Base-by-base conservation (phyloP, 2,113 vertebrate genomes). In the Leptobrachium ailaonicum region DNA sequence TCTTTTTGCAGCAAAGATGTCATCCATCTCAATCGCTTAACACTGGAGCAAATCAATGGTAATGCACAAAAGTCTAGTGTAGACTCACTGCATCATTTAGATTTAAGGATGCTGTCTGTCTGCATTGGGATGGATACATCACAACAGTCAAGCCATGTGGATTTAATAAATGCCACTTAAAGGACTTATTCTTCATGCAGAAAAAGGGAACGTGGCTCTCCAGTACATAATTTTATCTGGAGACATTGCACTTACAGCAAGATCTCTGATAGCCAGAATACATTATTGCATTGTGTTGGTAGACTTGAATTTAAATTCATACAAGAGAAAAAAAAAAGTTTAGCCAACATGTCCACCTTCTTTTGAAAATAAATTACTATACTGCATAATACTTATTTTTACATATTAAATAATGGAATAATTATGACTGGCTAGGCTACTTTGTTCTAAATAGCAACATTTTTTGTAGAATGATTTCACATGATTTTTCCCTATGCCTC, bases 21-120 rank as follows among this genome's bases (percentile, higher is more conserved):
- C 44, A 79, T 79, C 70, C 77, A 79, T 79, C 77, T 73, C 70
- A 64, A 79, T 73, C 69, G 44, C 60, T 79, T 79, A 73, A 71
- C 62, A 41, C 58, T 56, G 69, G 70, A 70, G 71, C 77, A 79
- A 79, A 79, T 79, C 69, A 79, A 79, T 79, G 77, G 77, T 79
- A 79, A 79, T 79, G 77, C 60, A 66, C 60, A 79, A 73, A 79
- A 73, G 54, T 79, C 44, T 71, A 73, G 63, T 73, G 68, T 79
- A 60, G 58, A 53, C 70, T 79, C 45, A 79, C 77, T 79, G 77
- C 62, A 79, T 79, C 77, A 66, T 72, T 79, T 56, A 68, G 50
- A 60, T 56, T 71, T 79, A 79, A 79, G 41, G 60, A 79, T 79
- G 62, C 54, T 44, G 41, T 56, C 70, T 79, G 68, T 79, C 50